Conservation (phyloP, 2,888 invertebrate genomes). For the Glyphotaelius pellucidus region DNA sequence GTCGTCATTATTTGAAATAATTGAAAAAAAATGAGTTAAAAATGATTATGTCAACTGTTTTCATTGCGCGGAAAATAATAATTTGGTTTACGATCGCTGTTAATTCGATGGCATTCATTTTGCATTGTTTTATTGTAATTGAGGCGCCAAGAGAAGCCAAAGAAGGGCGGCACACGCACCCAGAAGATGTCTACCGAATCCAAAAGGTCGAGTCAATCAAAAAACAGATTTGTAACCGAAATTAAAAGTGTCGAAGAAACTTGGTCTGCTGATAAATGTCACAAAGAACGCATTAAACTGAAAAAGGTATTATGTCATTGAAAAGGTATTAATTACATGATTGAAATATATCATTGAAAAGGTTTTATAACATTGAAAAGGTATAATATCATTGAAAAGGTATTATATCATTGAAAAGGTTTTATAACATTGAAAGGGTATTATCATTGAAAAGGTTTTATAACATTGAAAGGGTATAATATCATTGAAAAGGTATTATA, state of each 20-base stretch:
- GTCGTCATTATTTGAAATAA: too few relatives aligned
- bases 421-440: too few relatives aligned
- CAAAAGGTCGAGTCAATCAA: background rate
- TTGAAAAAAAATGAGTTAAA: background rate
- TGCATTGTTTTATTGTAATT: background rate
- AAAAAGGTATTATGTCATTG: background rate
- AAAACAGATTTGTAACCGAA: background rate
- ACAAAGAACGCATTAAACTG: background rate
- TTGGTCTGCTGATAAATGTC: background rate
- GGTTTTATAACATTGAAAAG: background rate
- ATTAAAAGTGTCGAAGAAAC: background rate
- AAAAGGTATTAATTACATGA: background rate
- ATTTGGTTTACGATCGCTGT: background rate
- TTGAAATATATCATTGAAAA: too few relatives aligned
- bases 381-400: background rate
- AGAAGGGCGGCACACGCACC: background rate
- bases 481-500: background rate
- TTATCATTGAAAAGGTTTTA: too few relatives aligned
- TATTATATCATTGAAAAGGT: background rate
- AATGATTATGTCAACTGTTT: background rate
- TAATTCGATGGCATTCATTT: background rate
- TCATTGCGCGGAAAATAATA: background rate
- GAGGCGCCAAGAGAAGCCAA: background rate
- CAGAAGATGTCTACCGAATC: background rate
- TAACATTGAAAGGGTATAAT: too few relatives aligned